phyloP scores from a whole-genome alignment of 2,113 vertebrate species.

The Eclectus roratus region DNA sequence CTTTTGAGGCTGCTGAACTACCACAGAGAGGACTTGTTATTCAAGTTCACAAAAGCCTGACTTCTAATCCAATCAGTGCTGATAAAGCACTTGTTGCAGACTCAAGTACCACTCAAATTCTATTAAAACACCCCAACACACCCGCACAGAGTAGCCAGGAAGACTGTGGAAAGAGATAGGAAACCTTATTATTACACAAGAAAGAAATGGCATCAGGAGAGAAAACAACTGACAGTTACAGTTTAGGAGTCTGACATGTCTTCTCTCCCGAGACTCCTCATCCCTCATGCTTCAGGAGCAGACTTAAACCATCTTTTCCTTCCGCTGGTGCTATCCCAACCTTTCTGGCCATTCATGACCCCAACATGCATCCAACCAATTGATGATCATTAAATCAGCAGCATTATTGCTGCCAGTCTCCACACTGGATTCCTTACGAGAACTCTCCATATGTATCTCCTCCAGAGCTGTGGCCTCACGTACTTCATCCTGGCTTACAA shows the following conservation, averaged over 20 bases:
- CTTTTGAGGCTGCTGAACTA: neutral
- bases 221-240: neutral
- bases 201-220: neutral
- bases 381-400: neutral
- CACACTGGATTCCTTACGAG: neutral
- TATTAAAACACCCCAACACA: neutral
- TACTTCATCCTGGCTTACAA: neutral
- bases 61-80: slow-evolving; percentile 19
- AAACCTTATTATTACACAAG: neutral
- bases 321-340: neutral
- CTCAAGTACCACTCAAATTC: neutral
- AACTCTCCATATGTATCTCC: accelerated
- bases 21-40: neutral
- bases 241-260: neutral
- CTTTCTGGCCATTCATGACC: neutral
- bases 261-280: neutral
- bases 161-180: neutral
- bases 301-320: neutral
- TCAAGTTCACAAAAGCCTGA: slow-evolving; percentile 8
- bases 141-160: neutral
- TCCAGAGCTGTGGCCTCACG: neutral
- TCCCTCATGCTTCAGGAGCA: accelerated
- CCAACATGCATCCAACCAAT: neutral
- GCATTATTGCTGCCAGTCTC: neutral
- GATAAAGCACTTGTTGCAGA: neutral